Evolutionary conservation across 2,113 vertebrate species (phyloP).

Genomic region (Eptesicus fuscus): DNA sequence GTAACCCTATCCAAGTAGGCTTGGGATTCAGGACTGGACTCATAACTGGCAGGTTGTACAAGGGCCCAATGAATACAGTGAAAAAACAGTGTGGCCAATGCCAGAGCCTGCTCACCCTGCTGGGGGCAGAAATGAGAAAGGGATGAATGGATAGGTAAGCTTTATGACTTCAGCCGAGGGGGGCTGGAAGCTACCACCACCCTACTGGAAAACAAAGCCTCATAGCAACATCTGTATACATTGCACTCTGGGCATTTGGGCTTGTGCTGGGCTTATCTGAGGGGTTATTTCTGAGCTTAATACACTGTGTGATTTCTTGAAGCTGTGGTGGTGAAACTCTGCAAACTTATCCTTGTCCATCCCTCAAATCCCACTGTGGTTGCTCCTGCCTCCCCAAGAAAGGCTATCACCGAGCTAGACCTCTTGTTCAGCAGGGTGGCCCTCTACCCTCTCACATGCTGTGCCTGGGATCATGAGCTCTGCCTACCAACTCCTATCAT

Average conservation of each 20-base stretch:
- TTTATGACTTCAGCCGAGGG: neutral
- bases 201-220: slow-evolving; percentile 7
- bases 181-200: neutral
- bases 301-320: neutral
- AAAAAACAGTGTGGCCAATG: neutral
- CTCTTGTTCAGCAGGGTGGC: neutral
- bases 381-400: neutral
- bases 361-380: neutral
- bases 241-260: neutral
- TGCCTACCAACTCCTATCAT: neutral
- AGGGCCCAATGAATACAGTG: neutral
- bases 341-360: neutral
- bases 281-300: neutral
- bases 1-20: neutral
- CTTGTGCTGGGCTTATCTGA: neutral
- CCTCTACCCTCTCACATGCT: neutral
- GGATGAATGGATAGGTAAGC: neutral
- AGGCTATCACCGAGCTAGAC: neutral
- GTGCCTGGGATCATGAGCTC: neutral
- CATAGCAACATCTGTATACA: neutral
- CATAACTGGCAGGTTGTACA: neutral
- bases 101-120: neutral
- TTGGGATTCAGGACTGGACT: neutral
- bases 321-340: neutral
- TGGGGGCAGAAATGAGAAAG: neutral